Percentiles rank a stretch among this genome's conserved stretches.
Conservation (phyloP, 1,140 invertebrate species). For the Drosophila ercepeae region DNA sequence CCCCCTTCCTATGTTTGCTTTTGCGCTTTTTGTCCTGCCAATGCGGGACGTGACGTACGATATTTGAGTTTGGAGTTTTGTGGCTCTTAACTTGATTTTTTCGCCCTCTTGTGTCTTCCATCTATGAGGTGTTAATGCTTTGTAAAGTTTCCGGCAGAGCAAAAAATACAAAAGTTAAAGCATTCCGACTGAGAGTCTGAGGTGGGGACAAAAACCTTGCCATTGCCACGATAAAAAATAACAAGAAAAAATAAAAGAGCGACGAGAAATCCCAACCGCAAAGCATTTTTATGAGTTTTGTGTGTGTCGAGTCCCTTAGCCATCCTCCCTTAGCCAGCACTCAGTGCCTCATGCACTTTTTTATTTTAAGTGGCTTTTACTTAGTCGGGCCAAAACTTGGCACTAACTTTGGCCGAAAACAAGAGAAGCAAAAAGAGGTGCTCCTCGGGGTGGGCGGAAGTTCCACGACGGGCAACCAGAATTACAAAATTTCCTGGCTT, state of each 20-base stretch:
- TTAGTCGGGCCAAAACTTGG: constrained; percentile 52
- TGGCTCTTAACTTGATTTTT: constrained; percentile 46
- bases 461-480: no score
- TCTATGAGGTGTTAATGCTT: constrained; percentile 75
- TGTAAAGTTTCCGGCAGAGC: constrained; percentile 59
- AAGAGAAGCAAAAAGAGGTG: not conserved
- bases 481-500: no score
- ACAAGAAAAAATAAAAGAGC: constrained; percentile 49
- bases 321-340: constrained; percentile 2
- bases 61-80: constrained; percentile 50
- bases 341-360: constrained; percentile 22
- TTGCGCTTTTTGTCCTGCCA: constrained; percentile 20
- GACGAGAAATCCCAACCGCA: constrained; percentile 51
- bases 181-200: constrained; percentile 19
- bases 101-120: constrained; percentile 32
- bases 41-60: constrained; percentile 47
- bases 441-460: not conserved
- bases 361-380: constrained; percentile 64
- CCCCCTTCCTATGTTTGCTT: not conserved
- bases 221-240: constrained; percentile 35
- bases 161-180: constrained; percentile 36
- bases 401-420: not conserved
- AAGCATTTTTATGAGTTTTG: constrained; percentile 76
- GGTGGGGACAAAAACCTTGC: constrained; percentile 39
- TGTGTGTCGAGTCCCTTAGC: constrained; percentile 15